Percentiles rank a stretch among this genome's conserved stretches.
phyloP scores from a whole-genome alignment of 2,113 vertebrate genomes.

The Nerophis lumbriciformis region DNA sequence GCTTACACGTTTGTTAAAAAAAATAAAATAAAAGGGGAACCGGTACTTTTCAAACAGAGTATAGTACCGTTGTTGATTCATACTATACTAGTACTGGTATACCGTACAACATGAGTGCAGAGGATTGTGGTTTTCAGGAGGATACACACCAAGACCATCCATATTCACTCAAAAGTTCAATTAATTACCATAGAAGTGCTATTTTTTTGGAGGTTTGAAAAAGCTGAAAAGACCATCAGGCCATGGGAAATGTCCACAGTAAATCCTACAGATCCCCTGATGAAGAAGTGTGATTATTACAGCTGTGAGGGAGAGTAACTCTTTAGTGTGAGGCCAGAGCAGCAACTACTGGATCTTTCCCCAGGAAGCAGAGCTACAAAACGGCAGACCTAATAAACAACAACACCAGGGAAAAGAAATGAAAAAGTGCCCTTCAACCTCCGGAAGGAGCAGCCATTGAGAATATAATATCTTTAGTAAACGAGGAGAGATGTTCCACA shows the following conservation, averaged over 20 bases:
- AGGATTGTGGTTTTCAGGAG: too few relatives aligned
- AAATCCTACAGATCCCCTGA: constrained; percentile 7
- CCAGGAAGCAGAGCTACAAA: constrained; percentile 39
- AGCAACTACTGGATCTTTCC: constrained; percentile 25
- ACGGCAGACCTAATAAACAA: constrained; percentile 47
- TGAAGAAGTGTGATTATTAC: constrained; percentile 6
- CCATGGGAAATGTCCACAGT: constrained; percentile 3
- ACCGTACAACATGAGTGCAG: too few relatives aligned
- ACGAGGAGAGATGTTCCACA: constrained; percentile 4
- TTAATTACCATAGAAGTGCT: background rate
- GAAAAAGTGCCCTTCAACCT: constrained; percentile 45
- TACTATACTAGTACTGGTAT: too few relatives aligned
- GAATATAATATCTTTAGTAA: constrained; percentile 36
- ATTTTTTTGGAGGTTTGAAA: background rate
- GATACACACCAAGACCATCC: too few relatives aligned
- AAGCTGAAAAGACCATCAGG: background rate
- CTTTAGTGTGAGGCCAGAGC: constrained; percentile 25
- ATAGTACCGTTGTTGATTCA: too few relatives aligned
- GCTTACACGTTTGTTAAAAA: too few relatives aligned
- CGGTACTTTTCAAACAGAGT: too few relatives aligned
- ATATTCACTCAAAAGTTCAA: constrained; percentile 1
- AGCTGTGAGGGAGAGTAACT: constrained; percentile 22
- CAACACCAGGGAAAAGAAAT: constrained; percentile 45
- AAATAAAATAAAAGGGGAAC: too few relatives aligned
- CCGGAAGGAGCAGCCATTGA: constrained; percentile 27